Evolutionary conservation across 1,140 invertebrate species (phyloP).

Genomic region (Triops longicaudatus): DNA sequence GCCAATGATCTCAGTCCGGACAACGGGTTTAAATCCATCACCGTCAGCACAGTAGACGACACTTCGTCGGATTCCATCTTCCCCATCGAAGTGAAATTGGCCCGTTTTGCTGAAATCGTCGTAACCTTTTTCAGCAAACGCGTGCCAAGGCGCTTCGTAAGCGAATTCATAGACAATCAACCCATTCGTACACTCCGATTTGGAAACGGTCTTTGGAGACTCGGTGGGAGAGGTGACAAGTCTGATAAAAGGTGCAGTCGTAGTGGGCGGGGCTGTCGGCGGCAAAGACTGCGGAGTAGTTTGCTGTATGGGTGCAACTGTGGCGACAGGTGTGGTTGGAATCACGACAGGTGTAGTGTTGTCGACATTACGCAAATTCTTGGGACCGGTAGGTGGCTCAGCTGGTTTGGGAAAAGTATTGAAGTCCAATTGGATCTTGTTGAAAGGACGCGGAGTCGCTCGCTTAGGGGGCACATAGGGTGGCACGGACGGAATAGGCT

Average conservation of each 20-base stretch:
- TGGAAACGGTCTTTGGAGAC: not conserved
- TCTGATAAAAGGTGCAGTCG: slow-evolving; percentile 17
- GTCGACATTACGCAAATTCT: not conserved
- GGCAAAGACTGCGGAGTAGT: not conserved
- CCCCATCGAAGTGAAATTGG: slow-evolving; percentile 24
- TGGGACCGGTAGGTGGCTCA: not conserved
- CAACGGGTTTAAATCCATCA: slow-evolving; percentile 24
- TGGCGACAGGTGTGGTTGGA: not conserved
- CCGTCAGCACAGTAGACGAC: slow-evolving; percentile 27
- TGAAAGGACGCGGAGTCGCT: not conserved
- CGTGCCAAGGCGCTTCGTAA: slow-evolving; percentile 26
- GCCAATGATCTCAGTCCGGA: slow-evolving; percentile 4
- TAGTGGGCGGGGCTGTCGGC: slow-evolving; percentile 13
- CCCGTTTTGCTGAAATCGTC: slow-evolving; percentile 29
- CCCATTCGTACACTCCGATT: slow-evolving; percentile 18
- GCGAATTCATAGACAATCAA: slow-evolving; percentile 28
- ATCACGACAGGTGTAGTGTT: not conserved
- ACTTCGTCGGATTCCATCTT: slow-evolving; percentile 23
- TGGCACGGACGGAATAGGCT: not conserved
- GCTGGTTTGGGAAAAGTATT: not conserved
- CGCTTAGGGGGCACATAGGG: not conserved
- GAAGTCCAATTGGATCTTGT: not conserved
- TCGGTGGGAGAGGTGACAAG: not conserved
- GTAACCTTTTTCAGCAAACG: slow-evolving; percentile 26
- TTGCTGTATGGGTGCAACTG: not conserved